Evolutionary conservation across 2,797 vertebrate genomes (phyloP).

Genomic region (Acanthurus tractus): DNA sequence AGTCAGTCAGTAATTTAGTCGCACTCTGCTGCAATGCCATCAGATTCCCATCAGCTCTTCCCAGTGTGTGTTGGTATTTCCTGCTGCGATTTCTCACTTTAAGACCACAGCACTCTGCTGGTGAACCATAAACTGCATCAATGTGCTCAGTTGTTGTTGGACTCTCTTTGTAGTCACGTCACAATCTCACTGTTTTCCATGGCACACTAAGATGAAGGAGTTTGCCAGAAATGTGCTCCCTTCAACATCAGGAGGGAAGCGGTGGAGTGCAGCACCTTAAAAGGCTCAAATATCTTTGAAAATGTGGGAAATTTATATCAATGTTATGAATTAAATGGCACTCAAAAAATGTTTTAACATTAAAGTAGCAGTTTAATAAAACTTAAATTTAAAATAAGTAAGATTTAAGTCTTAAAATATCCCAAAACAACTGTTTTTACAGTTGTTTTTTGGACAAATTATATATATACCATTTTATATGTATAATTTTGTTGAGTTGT

Average conservation of each 20-base stretch:
- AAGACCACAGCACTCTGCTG: slow-evolving; percentile 48
- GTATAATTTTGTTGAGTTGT: no score
- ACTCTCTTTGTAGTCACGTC: no score
- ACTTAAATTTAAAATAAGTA: neutral
- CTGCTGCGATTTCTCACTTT: slow-evolving; percentile 58
- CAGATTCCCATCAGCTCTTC: slow-evolving; percentile 36
- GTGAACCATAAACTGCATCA: slow-evolving; percentile 52
- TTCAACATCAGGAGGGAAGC: slow-evolving; percentile 18
- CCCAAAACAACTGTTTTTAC: no score
- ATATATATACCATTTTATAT: no score
- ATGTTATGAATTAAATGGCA: neutral
- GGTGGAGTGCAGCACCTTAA: slow-evolving; percentile 4
- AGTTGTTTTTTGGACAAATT: no score
- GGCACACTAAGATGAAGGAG: no score
- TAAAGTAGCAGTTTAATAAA: neutral
- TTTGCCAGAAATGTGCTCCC: slow-evolving; percentile 56
- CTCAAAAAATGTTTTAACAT: neutral
- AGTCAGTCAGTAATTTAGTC: slow-evolving; percentile 30
- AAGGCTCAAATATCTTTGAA: slow-evolving; percentile 8
- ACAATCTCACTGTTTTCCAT: no score
- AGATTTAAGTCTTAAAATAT: no score
- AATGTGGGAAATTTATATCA: neutral
- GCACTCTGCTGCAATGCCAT: slow-evolving; percentile 31
- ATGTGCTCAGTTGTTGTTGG: neutral
- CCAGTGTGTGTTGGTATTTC: slow-evolving; percentile 57